Evolutionary conservation across 1,140 invertebrate species (phyloP).

Genomic region (Aphelenchoides besseyi): DNA sequence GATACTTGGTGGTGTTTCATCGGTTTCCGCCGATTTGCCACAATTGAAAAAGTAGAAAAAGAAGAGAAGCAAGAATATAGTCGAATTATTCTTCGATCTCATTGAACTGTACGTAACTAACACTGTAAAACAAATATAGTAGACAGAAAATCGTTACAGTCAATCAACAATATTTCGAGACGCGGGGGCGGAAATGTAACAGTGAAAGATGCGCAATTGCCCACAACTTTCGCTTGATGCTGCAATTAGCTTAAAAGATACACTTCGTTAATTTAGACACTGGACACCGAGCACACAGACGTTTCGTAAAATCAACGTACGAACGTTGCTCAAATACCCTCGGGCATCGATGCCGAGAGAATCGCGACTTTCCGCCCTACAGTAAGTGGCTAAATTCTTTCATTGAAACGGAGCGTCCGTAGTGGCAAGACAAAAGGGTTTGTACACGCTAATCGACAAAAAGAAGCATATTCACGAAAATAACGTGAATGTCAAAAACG

Average conservation of each 20-base stretch:
- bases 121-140: not conserved
- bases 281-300: not conserved
- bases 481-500: not conserved
- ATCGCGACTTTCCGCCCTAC: not conserved
- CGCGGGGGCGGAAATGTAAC: not conserved
- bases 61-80: not conserved
- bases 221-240: not conserved
- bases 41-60: not conserved
- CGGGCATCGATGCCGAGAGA: not conserved
- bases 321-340: not conserved
- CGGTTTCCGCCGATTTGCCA: not conserved
- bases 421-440: not conserved
- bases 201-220: not conserved
- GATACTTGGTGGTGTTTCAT: slow-evolving; percentile 42
- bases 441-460: not conserved
- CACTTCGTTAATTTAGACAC: not conserved
- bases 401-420: not conserved
- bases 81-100: too few species aligned
- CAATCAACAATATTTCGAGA: not conserved
- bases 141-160: not conserved
- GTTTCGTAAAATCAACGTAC: not conserved
- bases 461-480: not conserved
- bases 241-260: not conserved
- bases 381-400: not conserved
- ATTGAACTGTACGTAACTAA: too few species aligned